phyloP scores from a whole-genome alignment of 2,113 vertebrate genomes.

The Centropristis striata region DNA sequence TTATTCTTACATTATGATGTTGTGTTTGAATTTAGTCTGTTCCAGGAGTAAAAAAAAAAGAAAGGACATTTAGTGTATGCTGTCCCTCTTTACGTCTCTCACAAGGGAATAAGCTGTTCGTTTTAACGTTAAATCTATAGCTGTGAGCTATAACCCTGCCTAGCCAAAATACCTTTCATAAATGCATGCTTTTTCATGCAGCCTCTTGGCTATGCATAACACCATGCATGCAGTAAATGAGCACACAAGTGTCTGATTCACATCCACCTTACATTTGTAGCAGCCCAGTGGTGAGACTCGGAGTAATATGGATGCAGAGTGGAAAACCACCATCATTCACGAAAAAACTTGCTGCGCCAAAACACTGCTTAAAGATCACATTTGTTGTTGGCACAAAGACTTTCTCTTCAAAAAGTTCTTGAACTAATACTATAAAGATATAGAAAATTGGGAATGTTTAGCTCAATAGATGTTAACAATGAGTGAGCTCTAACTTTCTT shows the following conservation, averaged over 20 bases:
- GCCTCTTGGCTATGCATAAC: not conserved
- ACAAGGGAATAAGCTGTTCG: not conserved
- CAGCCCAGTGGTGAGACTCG: not conserved
- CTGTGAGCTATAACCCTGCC: not conserved
- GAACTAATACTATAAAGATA: not conserved
- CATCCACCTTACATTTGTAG: not conserved
- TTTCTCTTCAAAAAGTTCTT: not conserved
- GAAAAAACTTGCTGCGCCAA: not conserved
- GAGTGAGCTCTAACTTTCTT: not conserved
- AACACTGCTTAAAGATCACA: slow-evolving; percentile 2
- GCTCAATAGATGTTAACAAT: not conserved
- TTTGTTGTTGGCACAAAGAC: not conserved
- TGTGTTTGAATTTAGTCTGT: slow-evolving; percentile 6
- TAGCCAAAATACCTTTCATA: not conserved
- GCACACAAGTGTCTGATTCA: slow-evolving; percentile 31
- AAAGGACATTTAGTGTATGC: not conserved
- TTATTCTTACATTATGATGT: not conserved
- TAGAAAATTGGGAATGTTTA: not conserved
- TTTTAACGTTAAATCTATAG: not conserved
- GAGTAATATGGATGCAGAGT: slow-evolving; percentile 2
- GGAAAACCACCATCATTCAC: slow-evolving; percentile 11
- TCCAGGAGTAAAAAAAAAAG: not conserved
- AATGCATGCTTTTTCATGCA: slow-evolving; percentile 12
- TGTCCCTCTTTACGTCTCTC: not conserved
- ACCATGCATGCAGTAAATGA: not conserved